Conservation (phyloP, 2,113 vertebrate genomes). For the Merops nubicus region DNA sequence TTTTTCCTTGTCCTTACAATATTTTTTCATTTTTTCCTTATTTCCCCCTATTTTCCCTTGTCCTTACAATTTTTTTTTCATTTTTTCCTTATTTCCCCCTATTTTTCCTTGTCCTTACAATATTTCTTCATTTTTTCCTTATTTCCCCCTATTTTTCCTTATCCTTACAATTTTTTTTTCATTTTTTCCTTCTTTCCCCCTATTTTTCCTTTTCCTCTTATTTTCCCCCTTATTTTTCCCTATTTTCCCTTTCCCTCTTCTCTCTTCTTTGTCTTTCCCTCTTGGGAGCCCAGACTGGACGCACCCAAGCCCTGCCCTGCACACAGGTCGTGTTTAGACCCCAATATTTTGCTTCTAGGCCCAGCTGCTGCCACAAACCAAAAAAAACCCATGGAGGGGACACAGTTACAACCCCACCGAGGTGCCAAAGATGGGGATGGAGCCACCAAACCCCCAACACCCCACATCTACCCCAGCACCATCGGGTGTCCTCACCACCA, state of each 20-base stretch:
- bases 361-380: not conserved
- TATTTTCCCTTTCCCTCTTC: not conserved
- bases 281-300: too few species aligned
- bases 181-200: not conserved
- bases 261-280: too few species aligned
- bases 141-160: not conserved
- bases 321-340: too few species aligned
- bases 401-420: rapidly evolving
- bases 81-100: not conserved
- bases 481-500: rapidly evolving
- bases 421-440: not conserved
- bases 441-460: rapidly evolving
- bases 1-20: not conserved
- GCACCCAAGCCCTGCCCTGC: too few species aligned
- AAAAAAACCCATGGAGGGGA: not conserved
- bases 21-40: too few species aligned
- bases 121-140: too few species aligned
- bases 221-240: too few species aligned
- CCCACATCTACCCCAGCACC: not conserved
- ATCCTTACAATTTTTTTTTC: not conserved
- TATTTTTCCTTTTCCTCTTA: not conserved
- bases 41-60: too few species aligned
- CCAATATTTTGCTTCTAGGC: not conserved
- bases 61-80: too few species aligned
- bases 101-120: not conserved